Evolutionary conservation across 1,140 invertebrate genomes (phyloP).

Genomic region (Cylas formicarius): DNA sequence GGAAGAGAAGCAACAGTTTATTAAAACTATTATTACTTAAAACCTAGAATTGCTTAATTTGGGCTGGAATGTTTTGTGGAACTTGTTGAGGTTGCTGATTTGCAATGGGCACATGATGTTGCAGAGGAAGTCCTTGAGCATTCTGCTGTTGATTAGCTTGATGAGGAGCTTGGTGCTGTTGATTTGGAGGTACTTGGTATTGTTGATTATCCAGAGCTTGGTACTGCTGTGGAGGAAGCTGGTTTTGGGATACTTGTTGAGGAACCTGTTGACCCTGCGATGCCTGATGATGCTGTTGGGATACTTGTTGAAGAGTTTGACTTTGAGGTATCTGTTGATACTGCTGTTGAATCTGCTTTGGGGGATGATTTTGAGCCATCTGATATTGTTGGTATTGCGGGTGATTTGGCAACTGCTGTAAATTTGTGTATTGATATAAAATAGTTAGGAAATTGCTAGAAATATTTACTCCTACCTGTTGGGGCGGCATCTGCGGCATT

Average conservation of each 20-base stretch:
- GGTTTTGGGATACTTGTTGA: conserved; percentile 17
- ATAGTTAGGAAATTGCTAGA: conserved; percentile 1
- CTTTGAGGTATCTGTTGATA: conserved; percentile 15
- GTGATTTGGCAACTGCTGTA: conserved; percentile 8
- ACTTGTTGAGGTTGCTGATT: neutral
- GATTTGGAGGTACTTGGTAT: neutral
- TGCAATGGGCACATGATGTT: neutral
- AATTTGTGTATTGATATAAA: conserved; percentile 12
- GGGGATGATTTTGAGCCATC: conserved; percentile 5
- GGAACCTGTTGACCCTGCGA: conserved; percentile 21
- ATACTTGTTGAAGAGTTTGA: conserved; percentile 7
- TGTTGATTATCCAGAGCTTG: conserved; percentile 3
- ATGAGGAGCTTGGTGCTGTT: conserved; percentile 5
- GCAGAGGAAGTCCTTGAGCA: neutral
- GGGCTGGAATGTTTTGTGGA: neutral
- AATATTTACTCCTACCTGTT: conserved; percentile 23
- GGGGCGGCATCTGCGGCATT: conserved; percentile 36
- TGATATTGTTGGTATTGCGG: conserved; percentile 6
- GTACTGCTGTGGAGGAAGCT: conserved; percentile 19
- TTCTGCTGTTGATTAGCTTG: conserved; percentile 3
- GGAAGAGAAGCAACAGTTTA: too few relatives aligned
- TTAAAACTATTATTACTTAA: too few relatives aligned
- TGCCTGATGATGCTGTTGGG: conserved; percentile 18
- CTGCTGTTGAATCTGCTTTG: conserved; percentile 13
- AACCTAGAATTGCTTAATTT: neutral